Conservation (phyloP, 2,113 vertebrate species). For the Ornithorhynchus anatinus region DNA sequence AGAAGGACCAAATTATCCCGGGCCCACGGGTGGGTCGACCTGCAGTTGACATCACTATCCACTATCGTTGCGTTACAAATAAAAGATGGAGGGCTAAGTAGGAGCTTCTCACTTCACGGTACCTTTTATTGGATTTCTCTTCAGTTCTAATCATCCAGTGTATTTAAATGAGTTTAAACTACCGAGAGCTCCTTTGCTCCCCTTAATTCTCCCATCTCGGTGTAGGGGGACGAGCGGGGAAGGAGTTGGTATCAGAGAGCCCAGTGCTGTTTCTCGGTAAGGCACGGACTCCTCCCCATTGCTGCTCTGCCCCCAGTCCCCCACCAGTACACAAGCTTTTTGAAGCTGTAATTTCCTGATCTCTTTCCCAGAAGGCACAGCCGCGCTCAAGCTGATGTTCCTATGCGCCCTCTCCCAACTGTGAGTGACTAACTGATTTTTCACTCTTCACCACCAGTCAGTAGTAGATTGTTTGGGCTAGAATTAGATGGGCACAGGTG, state of each 20-base stretch:
- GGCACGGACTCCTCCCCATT: conserved; percentile 45
- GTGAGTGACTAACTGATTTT: conserved; percentile 25
- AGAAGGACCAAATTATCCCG: no score
- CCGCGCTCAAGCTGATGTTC: conserved; percentile 2
- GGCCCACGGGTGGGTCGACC: no score
- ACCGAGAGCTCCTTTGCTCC: conserved; percentile 19
- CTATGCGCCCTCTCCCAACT: not conserved
- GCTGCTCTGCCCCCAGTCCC: conserved; percentile 38
- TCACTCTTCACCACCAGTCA: not conserved
- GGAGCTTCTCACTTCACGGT: not conserved
- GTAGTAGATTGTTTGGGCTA: not conserved
- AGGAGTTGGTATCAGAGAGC: conserved; percentile 6
- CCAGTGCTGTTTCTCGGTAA: conserved; percentile 32
- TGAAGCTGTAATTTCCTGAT: conserved; percentile 33
- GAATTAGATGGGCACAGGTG: not conserved
- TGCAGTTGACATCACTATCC: no score
- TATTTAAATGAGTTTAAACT: conserved; percentile 38
- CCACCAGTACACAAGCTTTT: conserved; percentile 37
- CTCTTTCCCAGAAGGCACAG: conserved; percentile 17
- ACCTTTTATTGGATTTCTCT: not conserved
- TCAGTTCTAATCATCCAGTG: not conserved
- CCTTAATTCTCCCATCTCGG: conserved; percentile 35
- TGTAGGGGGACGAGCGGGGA: conserved; percentile 17
- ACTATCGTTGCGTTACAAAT: no score
- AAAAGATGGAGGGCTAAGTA: not conserved